A percentile compares a stretch with the other conserved stretches of the same genome.
phyloP scores from a whole-genome alignment of 2,113 vertebrate species.

The Vanacampus margaritifer region DNA sequence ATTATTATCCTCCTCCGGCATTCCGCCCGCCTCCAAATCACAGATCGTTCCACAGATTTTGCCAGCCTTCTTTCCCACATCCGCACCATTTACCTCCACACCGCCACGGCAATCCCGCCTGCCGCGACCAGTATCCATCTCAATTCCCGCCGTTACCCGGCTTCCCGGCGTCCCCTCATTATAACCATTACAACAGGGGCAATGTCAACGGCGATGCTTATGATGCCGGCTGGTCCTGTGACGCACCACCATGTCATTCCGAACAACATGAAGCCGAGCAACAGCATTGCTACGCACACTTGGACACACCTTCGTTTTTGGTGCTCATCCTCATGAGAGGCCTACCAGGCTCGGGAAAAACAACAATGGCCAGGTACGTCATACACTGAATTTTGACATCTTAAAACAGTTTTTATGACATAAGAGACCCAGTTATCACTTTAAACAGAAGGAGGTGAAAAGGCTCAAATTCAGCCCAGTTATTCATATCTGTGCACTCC shows the following conservation, averaged over 20 bases:
- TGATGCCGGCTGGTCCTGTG: constrained; percentile 2
- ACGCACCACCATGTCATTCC: constrained; percentile 15
- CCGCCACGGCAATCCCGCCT: background rate
- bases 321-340: constrained; percentile 74
- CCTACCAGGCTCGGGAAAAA: constrained; percentile 75
- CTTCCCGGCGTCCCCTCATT: constrained; percentile 13
- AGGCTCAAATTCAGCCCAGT: too few species aligned
- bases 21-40: constrained; percentile 11
- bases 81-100: constrained; percentile 13
- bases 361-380: constrained; percentile 63
- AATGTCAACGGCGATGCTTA: background rate
- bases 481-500: too few species aligned
- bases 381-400: background rate
- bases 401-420: too few species aligned
- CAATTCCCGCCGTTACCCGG: background rate
- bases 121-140: background rate
- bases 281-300: background rate
- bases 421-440: too few species aligned
- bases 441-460: too few species aligned
- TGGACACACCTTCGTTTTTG: constrained; percentile 4
- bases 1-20: constrained; percentile 29
- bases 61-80: constrained; percentile 23
- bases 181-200: constrained; percentile 5
- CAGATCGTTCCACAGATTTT: constrained; percentile 14
- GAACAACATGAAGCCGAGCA: constrained; percentile 13